Conservation (phyloP, 2,113 vertebrate species). For the Tragulus kanchil region DNA sequence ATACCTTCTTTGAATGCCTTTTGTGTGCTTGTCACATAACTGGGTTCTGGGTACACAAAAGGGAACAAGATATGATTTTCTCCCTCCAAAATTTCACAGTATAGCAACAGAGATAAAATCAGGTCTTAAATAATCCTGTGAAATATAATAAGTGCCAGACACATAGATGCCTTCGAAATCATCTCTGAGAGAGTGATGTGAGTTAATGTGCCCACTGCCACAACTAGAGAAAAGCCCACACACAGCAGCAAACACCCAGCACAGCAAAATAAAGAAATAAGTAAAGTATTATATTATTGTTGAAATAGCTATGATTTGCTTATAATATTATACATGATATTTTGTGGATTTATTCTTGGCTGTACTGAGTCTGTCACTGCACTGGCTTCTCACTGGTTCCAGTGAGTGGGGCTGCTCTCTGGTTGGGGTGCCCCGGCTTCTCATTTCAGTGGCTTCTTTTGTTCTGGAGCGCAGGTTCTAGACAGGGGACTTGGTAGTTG, state of each 20-base stretch:
- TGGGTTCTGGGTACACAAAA: neutral
- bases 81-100: neutral
- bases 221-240: neutral
- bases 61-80: neutral
- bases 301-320: too few relatives aligned
- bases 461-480: neutral
- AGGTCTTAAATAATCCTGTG: neutral
- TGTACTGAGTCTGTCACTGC: fast-evolving
- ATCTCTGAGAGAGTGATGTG: neutral
- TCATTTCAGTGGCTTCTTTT: neutral
- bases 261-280: neutral
- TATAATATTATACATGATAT: too few relatives aligned
- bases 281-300: neutral
- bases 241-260: neutral
- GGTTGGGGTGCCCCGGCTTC: neutral
- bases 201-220: neutral
- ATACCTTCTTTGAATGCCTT: neutral
- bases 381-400: neutral
- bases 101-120: neutral
- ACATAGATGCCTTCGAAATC: neutral
- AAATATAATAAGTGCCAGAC: neutral
- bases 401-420: neutral
- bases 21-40: neutral
- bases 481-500: neutral
- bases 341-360: neutral